Percentiles rank a stretch among this genome's conserved stretches.
Conservation (phyloP, 30 jellyfish, hydroid and myxozoan species). For the Hydractinia symbiolongicarpus region DNA sequence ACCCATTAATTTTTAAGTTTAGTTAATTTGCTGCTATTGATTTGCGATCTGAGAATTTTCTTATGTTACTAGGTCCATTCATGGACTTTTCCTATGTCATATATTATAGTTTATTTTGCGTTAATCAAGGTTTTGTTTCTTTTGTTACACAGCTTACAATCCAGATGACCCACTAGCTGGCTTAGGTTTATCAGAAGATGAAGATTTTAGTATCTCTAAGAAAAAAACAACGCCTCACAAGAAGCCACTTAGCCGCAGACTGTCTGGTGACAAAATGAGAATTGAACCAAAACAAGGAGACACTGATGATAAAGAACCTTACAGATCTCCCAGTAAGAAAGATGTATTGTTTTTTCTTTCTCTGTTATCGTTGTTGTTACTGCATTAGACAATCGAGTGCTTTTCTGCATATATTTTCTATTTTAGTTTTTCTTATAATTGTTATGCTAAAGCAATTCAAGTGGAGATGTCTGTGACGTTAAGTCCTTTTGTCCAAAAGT, state of each 20-base stretch:
- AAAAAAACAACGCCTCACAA: conserved; percentile 3
- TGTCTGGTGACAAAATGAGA: conserved; percentile 17
- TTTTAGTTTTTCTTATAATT: too few species aligned
- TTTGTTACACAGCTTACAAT: conserved; percentile 36
- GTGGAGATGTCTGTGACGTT: too few species aligned
- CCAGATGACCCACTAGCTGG: conserved; percentile 84
- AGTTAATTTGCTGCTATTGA: too few species aligned
- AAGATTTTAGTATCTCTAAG: not conserved
- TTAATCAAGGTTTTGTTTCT: not conserved
- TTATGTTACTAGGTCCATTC: too few species aligned
- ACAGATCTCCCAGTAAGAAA: not conserved
- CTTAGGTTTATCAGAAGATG: conserved; percentile 77
- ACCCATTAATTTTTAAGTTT: too few species aligned
- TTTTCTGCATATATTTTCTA: too few species aligned
- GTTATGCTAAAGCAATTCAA: too few species aligned
- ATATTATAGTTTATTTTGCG: too few species aligned
- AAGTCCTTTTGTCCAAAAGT: too few species aligned
- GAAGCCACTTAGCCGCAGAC: not conserved
- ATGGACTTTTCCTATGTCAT: too few species aligned
- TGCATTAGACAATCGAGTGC: not conserved
- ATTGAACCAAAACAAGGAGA: conserved; percentile 6
- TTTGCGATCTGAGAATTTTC: too few species aligned
- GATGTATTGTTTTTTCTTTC: not conserved
- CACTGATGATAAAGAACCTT: not conserved
- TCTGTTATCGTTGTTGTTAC: not conserved